phyloP scores from a whole-genome alignment of 2,113 vertebrate species.

The Triplophysa tibetana region DNA sequence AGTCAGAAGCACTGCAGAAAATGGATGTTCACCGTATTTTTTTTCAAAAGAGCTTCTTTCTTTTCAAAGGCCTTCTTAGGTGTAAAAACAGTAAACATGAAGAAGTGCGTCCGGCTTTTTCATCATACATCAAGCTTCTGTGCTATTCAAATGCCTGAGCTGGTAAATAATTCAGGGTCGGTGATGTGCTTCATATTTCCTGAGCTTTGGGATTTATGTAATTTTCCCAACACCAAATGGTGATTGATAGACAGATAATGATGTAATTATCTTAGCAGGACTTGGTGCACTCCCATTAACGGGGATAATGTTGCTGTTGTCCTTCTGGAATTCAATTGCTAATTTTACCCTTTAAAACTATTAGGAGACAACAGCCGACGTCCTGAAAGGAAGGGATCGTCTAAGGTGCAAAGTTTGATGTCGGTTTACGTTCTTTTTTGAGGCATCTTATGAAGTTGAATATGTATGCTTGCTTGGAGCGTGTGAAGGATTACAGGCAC shows the following conservation, averaged over 20 bases:
- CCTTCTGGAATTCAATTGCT: slow-evolving; percentile 52
- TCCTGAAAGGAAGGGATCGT: slow-evolving; percentile 19
- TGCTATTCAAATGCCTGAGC: slow-evolving; percentile 50
- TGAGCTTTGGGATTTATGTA: slow-evolving; percentile 52
- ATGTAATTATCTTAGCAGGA: slow-evolving; percentile 62
- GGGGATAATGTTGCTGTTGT: slow-evolving; percentile 63
- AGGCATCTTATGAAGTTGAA: slow-evolving; percentile 1
- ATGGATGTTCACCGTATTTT: background rate
- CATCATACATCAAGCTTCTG: slow-evolving; percentile 60
- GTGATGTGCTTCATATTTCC: slow-evolving; percentile 40
- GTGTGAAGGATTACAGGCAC: slow-evolving; percentile 22
- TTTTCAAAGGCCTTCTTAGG: slow-evolving; percentile 27
- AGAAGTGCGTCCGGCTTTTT: slow-evolving; percentile 52
- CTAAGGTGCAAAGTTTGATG: slow-evolving; percentile 23
- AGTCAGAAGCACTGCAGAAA: background rate
- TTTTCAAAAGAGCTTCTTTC: slow-evolving; percentile 19
- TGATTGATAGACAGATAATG: slow-evolving; percentile 63
- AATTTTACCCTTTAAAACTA: slow-evolving; percentile 49
- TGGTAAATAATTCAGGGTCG: slow-evolving; percentile 55
- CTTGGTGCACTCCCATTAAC: slow-evolving; percentile 58
- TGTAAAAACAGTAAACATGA: slow-evolving; percentile 50
- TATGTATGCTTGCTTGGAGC: slow-evolving; percentile 6
- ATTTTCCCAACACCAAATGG: slow-evolving; percentile 43
- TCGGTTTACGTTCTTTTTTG: background rate
- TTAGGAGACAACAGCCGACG: slow-evolving; percentile 13